A percentile compares a stretch with the other conserved stretches of the same genome.
Conservation (phyloP, 2,888 invertebrate genomes). For the Lasius platythorax region DNA sequence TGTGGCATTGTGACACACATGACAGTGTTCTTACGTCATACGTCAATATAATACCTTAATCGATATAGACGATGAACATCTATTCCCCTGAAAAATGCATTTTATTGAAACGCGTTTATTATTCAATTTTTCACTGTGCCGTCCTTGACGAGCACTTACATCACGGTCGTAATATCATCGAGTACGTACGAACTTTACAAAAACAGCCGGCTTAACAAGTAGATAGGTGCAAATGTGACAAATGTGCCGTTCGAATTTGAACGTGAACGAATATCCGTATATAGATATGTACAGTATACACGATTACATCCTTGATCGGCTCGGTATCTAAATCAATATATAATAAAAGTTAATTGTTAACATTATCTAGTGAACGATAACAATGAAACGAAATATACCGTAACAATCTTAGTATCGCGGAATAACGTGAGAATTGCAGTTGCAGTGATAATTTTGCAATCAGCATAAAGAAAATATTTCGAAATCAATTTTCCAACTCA, state of each 20-base stretch:
- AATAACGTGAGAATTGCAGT: background rate
- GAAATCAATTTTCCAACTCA: background rate
- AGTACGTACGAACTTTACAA: constrained; percentile 48
- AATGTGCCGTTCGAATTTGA: constrained; percentile 25
- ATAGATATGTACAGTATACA: constrained; percentile 41
- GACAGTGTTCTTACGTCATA: background rate
- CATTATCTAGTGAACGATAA: constrained; percentile 33
- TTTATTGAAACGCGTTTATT: constrained; percentile 70
- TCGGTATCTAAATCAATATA: background rate
- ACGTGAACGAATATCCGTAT: constrained; percentile 23
- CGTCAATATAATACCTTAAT: background rate
- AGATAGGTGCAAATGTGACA: constrained; percentile 46
- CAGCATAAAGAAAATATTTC: background rate
- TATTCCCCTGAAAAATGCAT: constrained; percentile 2
- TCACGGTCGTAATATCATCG: constrained; percentile 60
- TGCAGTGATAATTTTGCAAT: constrained; percentile 6
- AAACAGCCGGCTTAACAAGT: constrained; percentile 51
- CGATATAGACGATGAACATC: background rate
- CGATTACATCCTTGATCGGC: constrained; percentile 31
- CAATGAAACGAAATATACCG: constrained; percentile 29
- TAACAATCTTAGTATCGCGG: constrained; percentile 16
- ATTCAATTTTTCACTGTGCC: constrained; percentile 63
- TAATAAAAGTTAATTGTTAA: constrained; percentile 29
- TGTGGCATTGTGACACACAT: background rate
- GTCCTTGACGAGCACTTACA: constrained; percentile 48